Conservation (phyloP, 2,797 vertebrate species). For the Calcarius lapponicus region DNA sequence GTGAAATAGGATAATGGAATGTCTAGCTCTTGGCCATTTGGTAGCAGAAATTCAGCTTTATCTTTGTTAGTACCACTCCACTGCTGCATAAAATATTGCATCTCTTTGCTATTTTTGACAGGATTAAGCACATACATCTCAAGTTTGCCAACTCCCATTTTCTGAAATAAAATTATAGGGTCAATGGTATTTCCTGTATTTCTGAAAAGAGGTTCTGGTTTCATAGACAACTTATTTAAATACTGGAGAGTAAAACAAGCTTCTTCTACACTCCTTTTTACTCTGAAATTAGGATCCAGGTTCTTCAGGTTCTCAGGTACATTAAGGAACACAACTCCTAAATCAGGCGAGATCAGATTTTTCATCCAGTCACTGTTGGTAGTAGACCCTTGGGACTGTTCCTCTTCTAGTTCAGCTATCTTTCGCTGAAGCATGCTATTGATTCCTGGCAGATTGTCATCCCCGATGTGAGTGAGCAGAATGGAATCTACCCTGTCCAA, state of each 20-base stretch:
- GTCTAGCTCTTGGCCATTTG: constrained; percentile 91
- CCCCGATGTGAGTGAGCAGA: constrained; percentile 91
- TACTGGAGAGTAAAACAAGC: constrained; percentile 87
- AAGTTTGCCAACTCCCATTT: constrained; percentile 83
- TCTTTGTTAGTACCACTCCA: constrained; percentile 93
- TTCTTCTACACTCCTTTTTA: constrained; percentile 88
- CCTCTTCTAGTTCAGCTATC: constrained; percentile 90
- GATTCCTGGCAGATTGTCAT: constrained; percentile 92
- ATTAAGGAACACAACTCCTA: constrained; percentile 93
- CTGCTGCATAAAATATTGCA: constrained; percentile 93
- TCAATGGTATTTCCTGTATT: constrained; percentile 86
- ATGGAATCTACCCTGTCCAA: constrained; percentile 94
- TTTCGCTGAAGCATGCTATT: constrained; percentile 95
- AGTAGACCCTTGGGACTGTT: constrained; percentile 92
- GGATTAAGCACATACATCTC: constrained; percentile 97
- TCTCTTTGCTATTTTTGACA: constrained; percentile 90
- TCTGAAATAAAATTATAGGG: constrained; percentile 93
- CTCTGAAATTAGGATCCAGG: constrained; percentile 83
- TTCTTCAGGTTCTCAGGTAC: constrained; percentile 88
- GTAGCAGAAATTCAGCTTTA: constrained; percentile 86
- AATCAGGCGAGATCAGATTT: constrained; percentile 95
- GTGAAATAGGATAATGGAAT: constrained; percentile 91
- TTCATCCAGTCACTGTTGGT: constrained; percentile 94
- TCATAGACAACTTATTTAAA: constrained; percentile 88
- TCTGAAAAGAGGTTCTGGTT: constrained; percentile 88